phyloP scores from a whole-genome alignment of 1,140 invertebrate genomes.

The Fopius arisanus region DNA sequence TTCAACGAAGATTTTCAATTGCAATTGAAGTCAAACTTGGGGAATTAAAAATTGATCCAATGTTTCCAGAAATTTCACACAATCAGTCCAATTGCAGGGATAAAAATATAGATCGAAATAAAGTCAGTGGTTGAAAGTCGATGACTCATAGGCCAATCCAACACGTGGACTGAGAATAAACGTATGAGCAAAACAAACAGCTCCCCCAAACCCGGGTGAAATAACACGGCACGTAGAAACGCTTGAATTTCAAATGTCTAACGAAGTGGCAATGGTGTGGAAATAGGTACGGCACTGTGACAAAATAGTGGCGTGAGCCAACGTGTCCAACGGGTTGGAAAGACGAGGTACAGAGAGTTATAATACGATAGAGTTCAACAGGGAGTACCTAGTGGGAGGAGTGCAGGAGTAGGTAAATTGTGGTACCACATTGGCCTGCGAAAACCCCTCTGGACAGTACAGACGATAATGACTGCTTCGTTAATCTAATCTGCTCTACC shows the following conservation, averaged over 20 bases:
- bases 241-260: neutral
- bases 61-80: too few relatives aligned
- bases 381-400: neutral
- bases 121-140: neutral
- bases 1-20: too few relatives aligned
- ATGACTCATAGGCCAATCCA: constrained; percentile 17
- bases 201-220: neutral
- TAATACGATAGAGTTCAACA: constrained; percentile 3
- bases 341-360: constrained; percentile 7
- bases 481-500: constrained; percentile 43
- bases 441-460: constrained; percentile 32
- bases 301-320: constrained; percentile 27
- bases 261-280: constrained; percentile 26
- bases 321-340: constrained; percentile 18
- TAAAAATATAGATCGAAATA: neutral
- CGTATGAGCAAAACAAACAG: neutral
- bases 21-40: too few relatives aligned
- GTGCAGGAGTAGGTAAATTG: constrained; percentile 1
- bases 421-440: neutral
- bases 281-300: constrained; percentile 30
- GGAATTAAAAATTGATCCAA: too few relatives aligned
- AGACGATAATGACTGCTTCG: constrained; percentile 43
- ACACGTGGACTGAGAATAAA: neutral
- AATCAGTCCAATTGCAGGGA: too few relatives aligned
- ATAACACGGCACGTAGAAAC: neutral